A percentile compares a stretch with the other conserved stretches of the same genome.
phyloP scores from a whole-genome alignment of 2,113 vertebrate genomes.

The Microtus ochrogaster region DNA sequence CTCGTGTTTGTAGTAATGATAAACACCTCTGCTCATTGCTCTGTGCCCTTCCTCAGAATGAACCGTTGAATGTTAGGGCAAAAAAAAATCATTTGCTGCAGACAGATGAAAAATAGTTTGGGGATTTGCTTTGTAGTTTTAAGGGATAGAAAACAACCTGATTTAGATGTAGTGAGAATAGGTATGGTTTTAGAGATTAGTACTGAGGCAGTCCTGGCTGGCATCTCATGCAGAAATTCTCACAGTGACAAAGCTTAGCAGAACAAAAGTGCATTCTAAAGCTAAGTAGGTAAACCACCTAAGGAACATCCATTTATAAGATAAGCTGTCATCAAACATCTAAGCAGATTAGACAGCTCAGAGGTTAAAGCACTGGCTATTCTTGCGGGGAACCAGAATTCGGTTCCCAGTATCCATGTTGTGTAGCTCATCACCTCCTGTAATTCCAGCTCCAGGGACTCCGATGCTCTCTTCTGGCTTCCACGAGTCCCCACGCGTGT shows the following conservation, averaged over 20 bases:
- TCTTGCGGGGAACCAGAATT: too few relatives aligned
- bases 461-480: background rate
- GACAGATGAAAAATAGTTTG: slow-evolving; percentile 22
- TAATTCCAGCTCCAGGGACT: background rate
- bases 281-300: background rate
- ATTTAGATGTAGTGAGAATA: slow-evolving; percentile 5
- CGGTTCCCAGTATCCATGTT: background rate
- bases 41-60: slow-evolving; percentile 56
- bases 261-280: slow-evolving; percentile 27
- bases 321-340: background rate
- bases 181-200: slow-evolving; percentile 32
- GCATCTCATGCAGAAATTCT: slow-evolving; percentile 31
- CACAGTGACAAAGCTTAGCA: slow-evolving; percentile 8
- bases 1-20: slow-evolving; percentile 42
- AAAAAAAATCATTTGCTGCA: slow-evolving; percentile 37
- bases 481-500: background rate
- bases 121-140: slow-evolving; percentile 40
- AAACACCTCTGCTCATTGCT: slow-evolving; percentile 31
- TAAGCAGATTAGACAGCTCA: background rate
- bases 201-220: background rate
- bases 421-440: background rate
- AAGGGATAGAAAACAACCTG: slow-evolving; percentile 13
- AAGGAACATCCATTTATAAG: background rate
- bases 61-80: background rate
- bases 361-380: background rate